Evolutionary conservation across 2,888 invertebrate species (phyloP).

Genomic region (Junonia oenone): DNA sequence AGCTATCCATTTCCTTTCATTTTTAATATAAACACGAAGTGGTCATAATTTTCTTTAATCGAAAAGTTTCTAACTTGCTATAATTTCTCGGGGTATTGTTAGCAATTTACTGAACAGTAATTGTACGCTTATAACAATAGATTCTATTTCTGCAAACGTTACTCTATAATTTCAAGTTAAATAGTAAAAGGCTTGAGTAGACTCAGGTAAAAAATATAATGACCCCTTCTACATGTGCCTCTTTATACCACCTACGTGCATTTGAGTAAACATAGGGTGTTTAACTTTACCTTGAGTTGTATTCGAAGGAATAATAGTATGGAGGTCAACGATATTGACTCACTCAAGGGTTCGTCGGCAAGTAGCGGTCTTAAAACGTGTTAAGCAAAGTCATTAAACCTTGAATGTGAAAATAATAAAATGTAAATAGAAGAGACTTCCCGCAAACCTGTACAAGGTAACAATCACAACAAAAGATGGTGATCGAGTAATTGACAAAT

Average conservation of each 20-base stretch:
- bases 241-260: slow-evolving; percentile 56
- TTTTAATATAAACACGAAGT: not conserved
- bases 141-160: slow-evolving; percentile 1
- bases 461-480: not conserved
- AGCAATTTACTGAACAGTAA: not conserved
- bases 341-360: slow-evolving; percentile 31
- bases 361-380: not conserved
- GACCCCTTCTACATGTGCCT: slow-evolving; percentile 39
- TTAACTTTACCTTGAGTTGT: slow-evolving; percentile 62
- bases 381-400: not conserved
- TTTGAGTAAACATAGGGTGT: slow-evolving; percentile 61
- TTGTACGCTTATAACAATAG: not conserved
- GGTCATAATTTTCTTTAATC: not conserved
- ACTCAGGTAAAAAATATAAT: slow-evolving; percentile 10
- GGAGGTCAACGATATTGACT: slow-evolving; percentile 61
- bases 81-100: not conserved
- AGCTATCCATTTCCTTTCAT: not conserved
- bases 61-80: not conserved
- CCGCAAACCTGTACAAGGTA: not conserved
- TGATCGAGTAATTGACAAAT: not conserved
- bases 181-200: not conserved
- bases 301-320: slow-evolving; percentile 46
- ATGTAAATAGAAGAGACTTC: not conserved
- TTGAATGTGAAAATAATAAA: not conserved
- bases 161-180: slow-evolving; percentile 11